Conservation (phyloP, 2,888 invertebrate genomes). For the Sthenelais limicola region DNA sequence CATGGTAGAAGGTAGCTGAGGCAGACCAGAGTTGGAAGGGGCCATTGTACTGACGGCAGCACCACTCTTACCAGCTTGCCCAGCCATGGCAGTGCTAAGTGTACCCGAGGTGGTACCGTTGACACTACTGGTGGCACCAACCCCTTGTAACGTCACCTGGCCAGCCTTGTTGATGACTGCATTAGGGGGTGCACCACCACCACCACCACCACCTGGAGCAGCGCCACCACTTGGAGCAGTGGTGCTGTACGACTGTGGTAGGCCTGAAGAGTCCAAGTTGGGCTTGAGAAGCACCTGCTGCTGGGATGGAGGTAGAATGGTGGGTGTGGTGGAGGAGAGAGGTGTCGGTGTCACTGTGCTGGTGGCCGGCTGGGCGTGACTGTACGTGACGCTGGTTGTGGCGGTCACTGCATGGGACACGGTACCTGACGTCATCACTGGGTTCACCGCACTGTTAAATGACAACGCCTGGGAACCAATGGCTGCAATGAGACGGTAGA, state of each 20-base stretch:
- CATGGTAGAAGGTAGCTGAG: slow-evolving; percentile 7
- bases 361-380: neutral
- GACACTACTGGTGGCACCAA: too few species aligned
- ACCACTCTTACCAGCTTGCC: neutral
- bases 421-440: neutral
- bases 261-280: too few species aligned
- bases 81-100: neutral
- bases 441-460: neutral
- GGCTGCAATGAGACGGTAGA: too few species aligned
- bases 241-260: too few species aligned
- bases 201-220: too few species aligned
- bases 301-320: too few species aligned
- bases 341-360: too few species aligned
- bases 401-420: neutral
- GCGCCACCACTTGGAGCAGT: too few species aligned
- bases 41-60: neutral
- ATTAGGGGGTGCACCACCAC: neutral
- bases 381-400: neutral
- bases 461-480: neutral
- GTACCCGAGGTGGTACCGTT: slow-evolving; percentile 1
- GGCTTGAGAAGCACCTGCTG: too few species aligned
- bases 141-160: neutral
- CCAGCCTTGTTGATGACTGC: neutral
- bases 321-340: too few species aligned
- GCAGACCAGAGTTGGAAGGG: neutral